phyloP scores from a whole-genome alignment of 30 jellyfish, hydroid and myxozoan genomes.

The Mastigias papua region DNA sequence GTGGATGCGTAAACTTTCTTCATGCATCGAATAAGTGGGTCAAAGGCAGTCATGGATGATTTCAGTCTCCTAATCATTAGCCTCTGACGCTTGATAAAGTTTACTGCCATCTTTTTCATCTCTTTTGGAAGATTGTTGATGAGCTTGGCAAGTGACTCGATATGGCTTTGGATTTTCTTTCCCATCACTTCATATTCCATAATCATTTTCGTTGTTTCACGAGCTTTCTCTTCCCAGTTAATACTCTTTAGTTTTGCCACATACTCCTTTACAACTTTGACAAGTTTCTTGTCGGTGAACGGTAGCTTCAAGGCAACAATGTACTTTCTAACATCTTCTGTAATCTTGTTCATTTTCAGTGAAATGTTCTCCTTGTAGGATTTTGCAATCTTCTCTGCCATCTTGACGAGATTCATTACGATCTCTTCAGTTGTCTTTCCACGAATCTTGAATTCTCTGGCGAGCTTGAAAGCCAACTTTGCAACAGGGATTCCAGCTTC shows the following conservation, averaged over 20 bases:
- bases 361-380: constrained; percentile 51
- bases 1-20: constrained; percentile 55
- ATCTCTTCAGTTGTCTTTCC: constrained; percentile 88
- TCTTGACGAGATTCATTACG: constrained; percentile 24
- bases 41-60: constrained; percentile 29
- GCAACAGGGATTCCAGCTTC: constrained; percentile 90
- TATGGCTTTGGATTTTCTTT: constrained; percentile 49
- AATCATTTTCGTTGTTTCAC: constrained; percentile 40
- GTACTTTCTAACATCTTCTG: constrained; percentile 44
- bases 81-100: constrained; percentile 39
- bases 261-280: constrained; percentile 40
- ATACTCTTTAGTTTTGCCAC: constrained; percentile 37
- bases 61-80: constrained; percentile 26
- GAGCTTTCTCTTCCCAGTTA: constrained; percentile 56
- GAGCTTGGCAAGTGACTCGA: constrained; percentile 28
- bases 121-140: constrained; percentile 76
- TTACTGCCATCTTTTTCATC: constrained; percentile 31
- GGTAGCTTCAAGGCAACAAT: constrained; percentile 73
- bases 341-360: constrained; percentile 14
- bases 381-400: constrained; percentile 24
- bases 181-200: constrained; percentile 76
- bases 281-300: constrained; percentile 76
- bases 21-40: constrained; percentile 77
- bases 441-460: constrained; percentile 88
- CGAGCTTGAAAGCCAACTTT: constrained; percentile 80